Evolutionary conservation across 2,888 invertebrate species (phyloP), one percentile per base, ranked within the genome.

Genomic region (Nesidiocoris tenuis): DNA sequence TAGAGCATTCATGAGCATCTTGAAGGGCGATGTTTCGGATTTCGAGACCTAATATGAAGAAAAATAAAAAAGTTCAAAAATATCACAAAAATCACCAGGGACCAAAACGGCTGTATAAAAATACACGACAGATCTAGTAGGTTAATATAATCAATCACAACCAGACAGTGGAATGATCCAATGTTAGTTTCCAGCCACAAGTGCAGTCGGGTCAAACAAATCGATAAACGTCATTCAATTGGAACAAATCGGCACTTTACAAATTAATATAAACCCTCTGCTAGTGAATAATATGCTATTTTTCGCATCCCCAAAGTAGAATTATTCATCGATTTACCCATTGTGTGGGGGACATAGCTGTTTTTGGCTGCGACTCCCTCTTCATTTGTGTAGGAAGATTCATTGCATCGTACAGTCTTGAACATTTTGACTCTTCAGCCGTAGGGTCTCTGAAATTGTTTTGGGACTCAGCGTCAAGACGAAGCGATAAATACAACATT

Each of bases 361-460:
- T n/a, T 25, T 74, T 66, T 16, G 74, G 66, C 23, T 74, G 74
- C 21, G 56, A 56, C 22, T 66, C 74, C 18, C 66, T 57, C 22
- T 72, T 72, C 21, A 93, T 93, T 90, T 94, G 92, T 81, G 94
- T 88, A 84, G 91, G 93, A 81, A 92, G 89, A 83, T 92, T 91
- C 79, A 94, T 86, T 78, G 91, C 90, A 83, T 94, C 94, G 84
- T 93, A 94, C 81, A 93, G 88, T 79, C 92, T 91, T 56, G 93
- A 92, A 83, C 93, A 93, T 83, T 92, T 90, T 86, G 93, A 87
- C 85, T 93, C 93, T 84, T 93, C 93, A 79, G 92, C 90, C 82
- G 91, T 90, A 85, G 91, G 89, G 84, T 92, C 91, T 87, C 92
- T 92, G 86, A 80, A 82, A 77, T 81, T 17, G 70, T 39, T 39